Conservation (phyloP, 2,797 vertebrate genomes). For the Eupleurogrammus muticus region DNA sequence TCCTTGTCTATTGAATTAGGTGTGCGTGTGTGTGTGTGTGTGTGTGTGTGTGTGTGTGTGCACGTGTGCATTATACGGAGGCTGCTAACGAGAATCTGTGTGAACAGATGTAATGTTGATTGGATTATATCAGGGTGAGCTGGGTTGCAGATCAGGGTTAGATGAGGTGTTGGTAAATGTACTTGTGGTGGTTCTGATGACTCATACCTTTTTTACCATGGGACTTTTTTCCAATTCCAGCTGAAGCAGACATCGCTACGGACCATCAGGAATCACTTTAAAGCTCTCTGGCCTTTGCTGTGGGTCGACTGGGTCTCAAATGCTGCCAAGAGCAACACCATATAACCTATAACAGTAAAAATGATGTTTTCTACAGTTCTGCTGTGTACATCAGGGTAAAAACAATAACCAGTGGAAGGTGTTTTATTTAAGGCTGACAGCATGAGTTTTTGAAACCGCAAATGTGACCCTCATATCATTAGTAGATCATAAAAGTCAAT, state of each 20-base stretch:
- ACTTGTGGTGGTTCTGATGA: slow-evolving; percentile 63
- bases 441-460: too few relatives aligned
- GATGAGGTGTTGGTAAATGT: slow-evolving; percentile 66
- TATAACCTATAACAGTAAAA: slow-evolving; percentile 5
- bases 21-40: neutral
- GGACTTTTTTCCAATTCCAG: slow-evolving; percentile 49
- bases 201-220: slow-evolving; percentile 63
- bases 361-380: neutral
- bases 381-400: too few relatives aligned
- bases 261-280: slow-evolving; percentile 37
- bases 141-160: slow-evolving; percentile 48
- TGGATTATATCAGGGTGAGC: slow-evolving; percentile 50
- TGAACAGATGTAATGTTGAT: slow-evolving; percentile 57
- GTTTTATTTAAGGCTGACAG: neutral
- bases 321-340: neutral
- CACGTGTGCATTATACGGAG: slow-evolving; percentile 3
- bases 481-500: too few relatives aligned
- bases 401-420: too few relatives aligned
- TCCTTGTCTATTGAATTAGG: neutral
- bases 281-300: slow-evolving; percentile 39
- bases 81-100: slow-evolving; percentile 21
- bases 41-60: neutral
- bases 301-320: slow-evolving; percentile 12
- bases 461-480: neutral
- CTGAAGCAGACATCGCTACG: slow-evolving; percentile 50